Base-by-base conservation (phyloP, 1,140 invertebrate genomes). In the Ridgeia piscesae region DNA sequence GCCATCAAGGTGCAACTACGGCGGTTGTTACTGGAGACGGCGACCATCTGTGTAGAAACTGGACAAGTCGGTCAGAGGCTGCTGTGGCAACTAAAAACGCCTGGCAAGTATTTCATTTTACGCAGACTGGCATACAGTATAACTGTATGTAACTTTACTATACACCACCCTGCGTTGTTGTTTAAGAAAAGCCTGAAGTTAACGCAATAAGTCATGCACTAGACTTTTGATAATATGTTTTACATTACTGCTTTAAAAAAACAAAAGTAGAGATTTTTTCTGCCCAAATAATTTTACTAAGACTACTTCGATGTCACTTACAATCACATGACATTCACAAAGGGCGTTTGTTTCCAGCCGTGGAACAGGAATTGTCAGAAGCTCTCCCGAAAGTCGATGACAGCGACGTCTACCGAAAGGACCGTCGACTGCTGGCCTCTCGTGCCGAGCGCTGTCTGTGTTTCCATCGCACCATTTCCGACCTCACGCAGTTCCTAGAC, bases 371-470 rank as follows among this genome's bases (percentile, higher is more conserved):
- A 21, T 77, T 77, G 58, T 17, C 58, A 21, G 58, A 77, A 77
- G 58, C 58, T 77, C 58, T 77, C 58, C 11, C 27, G 58, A 77
- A 21, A 77, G 58, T 77, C 58, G 58, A 77, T 21, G 58, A 77
- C 8, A 77, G 17, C 58, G 58, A 77, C 58, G 27, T 21, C 17
- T 77, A 77, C 58, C 58, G 17, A 21, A 31, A 77, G 0, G 27
- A 77, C 11, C 11, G 17, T 17, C 58, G 58, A 77, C 8, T 77
- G 17, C 89, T 33, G 89, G 27, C 34, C 17, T 34, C 89, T 34
- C 34, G 89, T n/a, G 89, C 89, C 34, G 89, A 34, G 89, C 34
- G 89, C 89, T 35, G 89, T n/a, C 34, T 90, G 9, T 34, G 34
- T 21, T 42, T 90, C 34, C 89, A 42, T 17, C 89, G 89, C 89